Base-by-base conservation (phyloP, 2,888 invertebrate species). In the Cistogaster globosa region DNA sequence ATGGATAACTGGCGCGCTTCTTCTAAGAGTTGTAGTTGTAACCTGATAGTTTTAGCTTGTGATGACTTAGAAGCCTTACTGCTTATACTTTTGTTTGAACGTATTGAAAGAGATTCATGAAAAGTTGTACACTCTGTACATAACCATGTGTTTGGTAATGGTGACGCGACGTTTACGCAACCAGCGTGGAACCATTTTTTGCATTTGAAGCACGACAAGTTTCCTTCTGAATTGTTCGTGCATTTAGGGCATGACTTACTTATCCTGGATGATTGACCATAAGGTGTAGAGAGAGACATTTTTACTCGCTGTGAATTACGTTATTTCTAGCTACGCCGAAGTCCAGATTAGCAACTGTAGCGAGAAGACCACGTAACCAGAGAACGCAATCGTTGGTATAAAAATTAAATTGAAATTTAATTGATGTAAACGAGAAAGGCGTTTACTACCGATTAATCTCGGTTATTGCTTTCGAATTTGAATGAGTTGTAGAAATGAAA, bases 191-290 rank as follows among this genome's bases (percentile, higher is more conserved):
- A 62, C 42, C 38, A 62, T 62, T 62, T 62, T 12, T 62, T 62
- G 12, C 62, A 62, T 20, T 62, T 62, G 12, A 62, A 62, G 42
- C 62, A 62, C 20, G 62, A 6, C 32, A 62, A 62, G 18, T 62
- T 5, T 11, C 62, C 38, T 12, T 60, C 36, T 60, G 60, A 16
- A 9, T 2, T 36, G 14, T n/a, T 36, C 36, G 36, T 22, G n/a
- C 60, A 60, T 14, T 36, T 32, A 36, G 60, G 32, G 60, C 60
- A 60, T 60, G 60, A 60, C 38, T 62, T 62, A n/a, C 62, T 38
- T 32, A 3, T 16, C 2, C 16, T 16, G 57, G 57, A 32, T 16
- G 57, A 32, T 32, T 57, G 38, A 38, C 38, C 38, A 38, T 38
- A 38, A 38, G 38, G 38, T 38, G 38, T 38, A 38, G 38, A 38